Evolutionary conservation across 2,113 vertebrate genomes (phyloP).

Genomic region (rat (Rattus norvegicus)): DNA sequence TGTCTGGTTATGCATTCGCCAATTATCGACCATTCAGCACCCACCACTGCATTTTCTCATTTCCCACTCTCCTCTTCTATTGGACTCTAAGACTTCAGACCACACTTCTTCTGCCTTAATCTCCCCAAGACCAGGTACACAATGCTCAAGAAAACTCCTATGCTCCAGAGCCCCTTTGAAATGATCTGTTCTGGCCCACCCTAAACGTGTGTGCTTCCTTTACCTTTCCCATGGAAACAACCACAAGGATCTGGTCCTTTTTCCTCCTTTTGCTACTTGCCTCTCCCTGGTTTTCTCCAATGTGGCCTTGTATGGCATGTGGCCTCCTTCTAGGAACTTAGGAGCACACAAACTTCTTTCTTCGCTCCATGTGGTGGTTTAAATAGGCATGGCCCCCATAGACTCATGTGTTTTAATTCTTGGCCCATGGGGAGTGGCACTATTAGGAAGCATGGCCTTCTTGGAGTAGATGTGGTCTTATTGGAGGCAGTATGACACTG

Average conservation of each 20-base stretch:
- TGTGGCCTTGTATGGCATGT: accelerated
- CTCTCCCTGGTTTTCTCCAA: accelerated
- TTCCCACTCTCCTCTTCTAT: neutral
- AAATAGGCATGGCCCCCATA: neutral
- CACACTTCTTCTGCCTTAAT: neutral
- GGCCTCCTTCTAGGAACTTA: neutral
- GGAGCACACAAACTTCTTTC: neutral
- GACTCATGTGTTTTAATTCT: neutral
- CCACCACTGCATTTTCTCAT: too few relatives aligned
- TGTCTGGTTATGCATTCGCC: neutral
- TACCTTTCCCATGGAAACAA: neutral
- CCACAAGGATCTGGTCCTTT: neutral
- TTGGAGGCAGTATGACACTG: neutral
- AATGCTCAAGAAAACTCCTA: neutral
- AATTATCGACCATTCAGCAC: neutral
- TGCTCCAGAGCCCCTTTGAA: neutral
- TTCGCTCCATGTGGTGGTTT: neutral
- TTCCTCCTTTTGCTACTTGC: neutral
- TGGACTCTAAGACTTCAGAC: neutral
- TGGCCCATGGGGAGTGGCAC: neutral
- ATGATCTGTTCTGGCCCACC: neutral
- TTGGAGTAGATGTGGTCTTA: neutral
- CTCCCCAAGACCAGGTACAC: neutral
- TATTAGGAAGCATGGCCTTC: neutral
- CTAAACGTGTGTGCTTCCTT: neutral